Percentiles rank a stretch among this genome's conserved stretches.
These are phyloP conservation scores for Maccullochella peelii DNA, from an alignment of 2,113 vertebrate species.

Conservation along the genomic window DNA sequence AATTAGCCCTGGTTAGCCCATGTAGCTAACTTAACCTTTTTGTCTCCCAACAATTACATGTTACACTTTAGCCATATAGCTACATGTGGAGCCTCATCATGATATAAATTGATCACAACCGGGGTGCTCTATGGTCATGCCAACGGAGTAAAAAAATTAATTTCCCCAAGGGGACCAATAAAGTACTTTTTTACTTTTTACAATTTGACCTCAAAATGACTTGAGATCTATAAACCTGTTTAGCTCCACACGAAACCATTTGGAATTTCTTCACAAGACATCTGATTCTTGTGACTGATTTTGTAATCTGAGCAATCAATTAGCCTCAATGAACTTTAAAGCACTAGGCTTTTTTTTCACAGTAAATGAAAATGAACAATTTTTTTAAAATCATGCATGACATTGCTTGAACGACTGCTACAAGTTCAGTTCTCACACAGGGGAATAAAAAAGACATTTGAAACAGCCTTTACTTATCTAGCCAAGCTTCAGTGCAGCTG, in stretches of 20 bases:
- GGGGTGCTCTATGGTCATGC: background rate
- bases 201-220: background rate
- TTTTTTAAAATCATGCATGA: constrained; percentile 20
- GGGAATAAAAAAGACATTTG: constrained; percentile 51
- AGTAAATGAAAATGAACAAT: background rate
- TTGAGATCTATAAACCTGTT: background rate
- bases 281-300: constrained; percentile 27
- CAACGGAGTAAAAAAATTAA: too few relatives aligned
- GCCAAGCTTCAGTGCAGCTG: constrained; percentile 62
- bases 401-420: constrained; percentile 27
- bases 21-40: background rate
- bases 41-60: background rate
- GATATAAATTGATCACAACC: background rate
- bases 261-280: background rate
- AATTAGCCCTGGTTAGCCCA: too few relatives aligned
- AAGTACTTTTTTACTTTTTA: too few relatives aligned
- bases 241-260: background rate
- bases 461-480: constrained; percentile 61
- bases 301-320: constrained; percentile 36
- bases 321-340: constrained; percentile 20
- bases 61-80: background rate
- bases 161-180: too few relatives aligned
- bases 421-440: constrained; percentile 39
- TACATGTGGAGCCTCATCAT: background rate
- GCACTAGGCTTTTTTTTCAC: background rate